Conservation (phyloP, 2,888 invertebrate species). For the Synergus laeviventris region DNA sequence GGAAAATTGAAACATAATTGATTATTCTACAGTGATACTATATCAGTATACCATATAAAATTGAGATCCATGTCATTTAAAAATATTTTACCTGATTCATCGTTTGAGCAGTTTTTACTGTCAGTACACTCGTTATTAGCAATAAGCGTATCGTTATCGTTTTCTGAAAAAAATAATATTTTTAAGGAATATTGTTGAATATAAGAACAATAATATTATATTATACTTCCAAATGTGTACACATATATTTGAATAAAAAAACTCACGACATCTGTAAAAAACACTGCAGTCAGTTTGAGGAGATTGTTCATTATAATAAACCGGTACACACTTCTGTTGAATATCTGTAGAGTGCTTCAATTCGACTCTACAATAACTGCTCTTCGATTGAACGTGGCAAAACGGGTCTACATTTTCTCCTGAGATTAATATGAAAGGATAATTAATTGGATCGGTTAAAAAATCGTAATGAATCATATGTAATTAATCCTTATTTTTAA, state of each 20-base stretch:
- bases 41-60: too few relatives aligned
- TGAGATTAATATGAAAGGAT: background rate
- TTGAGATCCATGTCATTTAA: too few relatives aligned
- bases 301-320: slow-evolving; percentile 12
- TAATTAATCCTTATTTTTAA: too few relatives aligned
- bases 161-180: slow-evolving; percentile 13
- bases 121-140: too few relatives aligned
- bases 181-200: background rate
- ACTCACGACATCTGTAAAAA: slow-evolving; percentile 26
- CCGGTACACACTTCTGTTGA: background rate
- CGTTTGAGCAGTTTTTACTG: background rate
- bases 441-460: too few relatives aligned
- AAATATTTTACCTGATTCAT: background rate
- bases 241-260: background rate
- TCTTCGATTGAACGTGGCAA: background rate
- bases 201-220: background rate
- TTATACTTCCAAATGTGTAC: too few relatives aligned
- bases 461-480: too few relatives aligned
- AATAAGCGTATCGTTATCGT: slow-evolving; percentile 38
- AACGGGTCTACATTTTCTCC: slow-evolving; percentile 1
- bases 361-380: background rate
- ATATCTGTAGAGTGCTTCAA: background rate
- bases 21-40: too few relatives aligned
- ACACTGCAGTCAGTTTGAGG: background rate
- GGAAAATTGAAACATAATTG: background rate